Percentiles rank a stretch among this genome's conserved stretches.
Evolutionary conservation across 2,797 vertebrate species (phyloP).

Genomic region (Bovichtus diacanthus): DNA sequence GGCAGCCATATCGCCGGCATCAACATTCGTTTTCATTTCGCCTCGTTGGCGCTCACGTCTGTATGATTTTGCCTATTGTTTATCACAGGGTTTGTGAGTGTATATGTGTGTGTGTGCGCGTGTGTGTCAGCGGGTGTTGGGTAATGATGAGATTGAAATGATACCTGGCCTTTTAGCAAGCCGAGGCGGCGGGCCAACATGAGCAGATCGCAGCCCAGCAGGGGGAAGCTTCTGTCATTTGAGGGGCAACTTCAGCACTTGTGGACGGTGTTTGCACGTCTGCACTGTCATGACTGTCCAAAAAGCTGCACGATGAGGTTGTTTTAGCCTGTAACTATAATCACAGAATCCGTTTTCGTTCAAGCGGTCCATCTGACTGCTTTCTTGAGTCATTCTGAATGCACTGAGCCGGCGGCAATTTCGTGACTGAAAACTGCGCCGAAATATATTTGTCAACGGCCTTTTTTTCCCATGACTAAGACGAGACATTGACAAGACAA

Average conservation of each 20-base stretch:
- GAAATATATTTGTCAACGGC: too few relatives aligned
- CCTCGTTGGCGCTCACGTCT: slow-evolving; percentile 32
- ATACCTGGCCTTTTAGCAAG: slow-evolving; percentile 22
- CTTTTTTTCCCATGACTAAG: too few relatives aligned
- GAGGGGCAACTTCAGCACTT: slow-evolving; percentile 7
- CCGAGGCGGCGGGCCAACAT: slow-evolving; percentile 1
- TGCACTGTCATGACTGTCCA: slow-evolving; percentile 24
- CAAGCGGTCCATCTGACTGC: slow-evolving; percentile 24
- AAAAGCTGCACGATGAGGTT: slow-evolving; percentile 21
- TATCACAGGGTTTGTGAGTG: slow-evolving; percentile 20
- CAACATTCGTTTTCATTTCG: slow-evolving; percentile 40
- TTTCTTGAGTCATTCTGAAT: slow-evolving; percentile 24
- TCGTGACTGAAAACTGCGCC: too few relatives aligned
- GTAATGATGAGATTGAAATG: slow-evolving; percentile 36
- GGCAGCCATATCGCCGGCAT: not conserved
- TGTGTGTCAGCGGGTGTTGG: slow-evolving; percentile 6
- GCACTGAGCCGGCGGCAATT: too few relatives aligned
- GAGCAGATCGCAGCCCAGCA: not conserved
- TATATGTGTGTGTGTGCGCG: not conserved
- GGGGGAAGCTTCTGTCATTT: slow-evolving; percentile 3
- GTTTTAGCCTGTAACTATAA: slow-evolving; percentile 19
- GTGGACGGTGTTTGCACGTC: slow-evolving; percentile 21
- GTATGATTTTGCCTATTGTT: slow-evolving; percentile 36
- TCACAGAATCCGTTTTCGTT: slow-evolving; percentile 26
- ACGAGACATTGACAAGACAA: too few relatives aligned